Conservation (phyloP, 2,797 vertebrate genomes). For the Eutrigla gurnardus region DNA sequence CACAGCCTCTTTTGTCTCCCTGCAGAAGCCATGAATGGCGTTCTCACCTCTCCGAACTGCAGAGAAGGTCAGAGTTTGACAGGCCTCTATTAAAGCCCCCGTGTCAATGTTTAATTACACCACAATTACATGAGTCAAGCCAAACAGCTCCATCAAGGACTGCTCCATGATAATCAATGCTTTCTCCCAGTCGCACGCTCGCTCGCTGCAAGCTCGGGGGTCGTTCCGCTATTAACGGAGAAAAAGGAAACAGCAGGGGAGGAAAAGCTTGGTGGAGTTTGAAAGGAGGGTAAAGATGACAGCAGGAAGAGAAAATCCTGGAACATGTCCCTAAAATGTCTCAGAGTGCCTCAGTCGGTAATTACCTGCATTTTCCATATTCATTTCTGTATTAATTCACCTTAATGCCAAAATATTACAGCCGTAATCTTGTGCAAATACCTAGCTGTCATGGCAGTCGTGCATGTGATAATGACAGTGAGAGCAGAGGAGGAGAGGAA, state of each 20-base stretch:
- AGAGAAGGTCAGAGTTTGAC: slow-evolving; percentile 65
- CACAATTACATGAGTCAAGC: slow-evolving; percentile 65
- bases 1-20: slow-evolving; percentile 23
- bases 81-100: slow-evolving; percentile 54
- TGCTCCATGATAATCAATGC: slow-evolving; percentile 56
- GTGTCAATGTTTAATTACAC: slow-evolving; percentile 72
- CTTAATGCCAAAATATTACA: slow-evolving; percentile 85
- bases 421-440: slow-evolving; percentile 80
- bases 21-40: slow-evolving; percentile 21
- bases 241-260: slow-evolving; percentile 28
- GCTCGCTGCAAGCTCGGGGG: slow-evolving; percentile 21
- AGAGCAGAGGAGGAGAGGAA: slow-evolving; percentile 10
- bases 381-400: slow-evolving; percentile 82
- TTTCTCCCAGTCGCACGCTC: slow-evolving; percentile 32
- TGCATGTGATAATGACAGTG: slow-evolving; percentile 59
- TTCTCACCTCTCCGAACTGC: slow-evolving; percentile 21
- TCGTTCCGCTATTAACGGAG: slow-evolving; percentile 32
- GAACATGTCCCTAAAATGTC: slow-evolving; percentile 69
- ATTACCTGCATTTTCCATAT: slow-evolving; percentile 81
- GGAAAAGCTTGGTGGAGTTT: slow-evolving; percentile 2
- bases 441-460: slow-evolving; percentile 78
- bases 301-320: slow-evolving; percentile 63
- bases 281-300: slow-evolving; percentile 43
- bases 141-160: slow-evolving; percentile 57
- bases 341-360: slow-evolving; percentile 69